Conservation (phyloP, 2,797 vertebrate genomes). For the Periophthalmus magnuspinnatus region DNA sequence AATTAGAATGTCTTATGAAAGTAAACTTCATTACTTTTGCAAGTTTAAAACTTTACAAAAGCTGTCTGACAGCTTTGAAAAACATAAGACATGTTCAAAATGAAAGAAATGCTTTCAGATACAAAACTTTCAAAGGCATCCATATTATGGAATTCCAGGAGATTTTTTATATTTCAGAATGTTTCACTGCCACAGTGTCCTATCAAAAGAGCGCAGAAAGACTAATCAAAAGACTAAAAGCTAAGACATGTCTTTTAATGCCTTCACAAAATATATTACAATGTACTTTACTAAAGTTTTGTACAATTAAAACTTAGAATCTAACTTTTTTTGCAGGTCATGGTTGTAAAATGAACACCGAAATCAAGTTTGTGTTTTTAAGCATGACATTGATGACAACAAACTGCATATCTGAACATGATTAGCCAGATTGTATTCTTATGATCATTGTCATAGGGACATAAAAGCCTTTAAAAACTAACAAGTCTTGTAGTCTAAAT, state of each 20-base stretch:
- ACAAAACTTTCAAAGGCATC: constrained; percentile 10
- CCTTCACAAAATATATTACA: neutral
- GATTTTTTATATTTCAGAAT: neutral
- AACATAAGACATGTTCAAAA: constrained; percentile 5
- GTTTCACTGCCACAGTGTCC: neutral
- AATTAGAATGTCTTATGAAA: constrained; percentile 23
- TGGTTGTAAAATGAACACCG: too few species aligned
- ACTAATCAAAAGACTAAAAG: neutral
- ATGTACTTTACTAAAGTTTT: neutral
- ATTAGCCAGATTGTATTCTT: too few species aligned
- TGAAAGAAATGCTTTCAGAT: neutral
- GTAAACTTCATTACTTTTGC: constrained; percentile 9
- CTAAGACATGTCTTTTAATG: neutral
- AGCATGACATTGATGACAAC: too few species aligned
- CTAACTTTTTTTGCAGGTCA: too few species aligned
- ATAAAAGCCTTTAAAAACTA: too few species aligned
- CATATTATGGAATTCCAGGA: neutral
- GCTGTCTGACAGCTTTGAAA: constrained; percentile 13
- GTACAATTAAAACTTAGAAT: too few species aligned
- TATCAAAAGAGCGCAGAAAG: neutral
- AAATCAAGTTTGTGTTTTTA: too few species aligned
- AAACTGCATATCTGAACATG: too few species aligned
- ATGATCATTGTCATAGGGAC: too few species aligned
- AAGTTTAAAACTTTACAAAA: constrained; percentile 16
- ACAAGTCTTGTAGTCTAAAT: neutral